These are phyloP conservation scores for Lineus longissimus DNA, from an alignment of 1,140 invertebrate genomes.

Conservation along the genomic window DNA sequence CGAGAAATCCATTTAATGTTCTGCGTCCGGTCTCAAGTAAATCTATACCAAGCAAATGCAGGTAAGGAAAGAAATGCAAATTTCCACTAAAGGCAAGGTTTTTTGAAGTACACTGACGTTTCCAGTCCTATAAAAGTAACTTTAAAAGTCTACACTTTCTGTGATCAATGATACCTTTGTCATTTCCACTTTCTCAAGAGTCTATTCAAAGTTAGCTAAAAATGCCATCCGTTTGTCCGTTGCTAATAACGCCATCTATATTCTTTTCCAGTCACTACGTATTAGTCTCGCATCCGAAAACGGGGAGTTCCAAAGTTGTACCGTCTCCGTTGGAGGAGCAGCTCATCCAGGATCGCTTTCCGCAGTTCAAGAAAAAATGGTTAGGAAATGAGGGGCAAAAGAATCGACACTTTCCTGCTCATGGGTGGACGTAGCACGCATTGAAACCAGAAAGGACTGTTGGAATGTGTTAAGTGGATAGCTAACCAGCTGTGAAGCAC, in stretches of 20 bases:
- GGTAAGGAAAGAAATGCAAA: too few species aligned
- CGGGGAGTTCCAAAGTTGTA: slow-evolving; percentile 18
- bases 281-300: slow-evolving; percentile 36
- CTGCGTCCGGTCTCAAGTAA: slow-evolving; percentile 35
- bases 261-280: slow-evolving; percentile 42
- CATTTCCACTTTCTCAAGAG: too few species aligned
- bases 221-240: background rate
- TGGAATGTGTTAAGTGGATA: too few species aligned
- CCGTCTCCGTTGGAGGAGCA: slow-evolving; percentile 45
- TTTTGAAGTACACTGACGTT: too few species aligned
- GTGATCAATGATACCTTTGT: too few species aligned
- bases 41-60: slow-evolving; percentile 49
- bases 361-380: slow-evolving; percentile 28
- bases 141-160: too few species aligned
- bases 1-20: slow-evolving; percentile 34
- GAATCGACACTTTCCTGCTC: too few species aligned
- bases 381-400: background rate
- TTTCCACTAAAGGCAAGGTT: too few species aligned
- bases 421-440: too few species aligned
- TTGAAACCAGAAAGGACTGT: too few species aligned
- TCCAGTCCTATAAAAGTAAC: too few species aligned
- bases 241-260: background rate
- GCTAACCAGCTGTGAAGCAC: too few species aligned
- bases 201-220: background rate
- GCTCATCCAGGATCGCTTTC: slow-evolving; percentile 39